Conservation (phyloP, 30 jellyfish, hydroid and myxozoan genomes). For the Chrysaora quinquecirrha region DNA sequence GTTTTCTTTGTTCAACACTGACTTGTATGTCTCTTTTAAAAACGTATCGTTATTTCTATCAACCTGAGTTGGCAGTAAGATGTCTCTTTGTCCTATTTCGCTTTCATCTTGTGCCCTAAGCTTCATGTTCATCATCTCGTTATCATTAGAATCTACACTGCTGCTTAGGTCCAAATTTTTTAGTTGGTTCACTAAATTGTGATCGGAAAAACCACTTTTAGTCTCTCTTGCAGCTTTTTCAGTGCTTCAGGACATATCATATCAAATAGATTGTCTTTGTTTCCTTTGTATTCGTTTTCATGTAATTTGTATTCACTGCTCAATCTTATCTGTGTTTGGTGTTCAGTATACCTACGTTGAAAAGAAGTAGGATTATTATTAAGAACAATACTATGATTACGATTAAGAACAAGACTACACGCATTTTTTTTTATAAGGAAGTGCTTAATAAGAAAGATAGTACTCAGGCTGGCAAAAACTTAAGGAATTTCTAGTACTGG, state of each 20-base stretch:
- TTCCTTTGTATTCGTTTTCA: constrained; percentile 71
- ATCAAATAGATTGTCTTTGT: constrained; percentile 70
- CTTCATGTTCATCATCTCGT: neutral
- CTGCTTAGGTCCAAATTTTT: neutral
- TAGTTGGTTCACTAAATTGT: constrained; percentile 22
- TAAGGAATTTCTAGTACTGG: no score
- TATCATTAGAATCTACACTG: neutral
- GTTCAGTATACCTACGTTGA: neutral
- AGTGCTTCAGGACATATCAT: constrained; percentile 81
- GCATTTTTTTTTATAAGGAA: no score
- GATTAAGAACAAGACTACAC: no score
- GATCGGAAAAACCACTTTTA: constrained; percentile 16
- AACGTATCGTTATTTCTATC: constrained; percentile 8
- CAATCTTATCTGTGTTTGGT: neutral
- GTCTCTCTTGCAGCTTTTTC: constrained; percentile 43
- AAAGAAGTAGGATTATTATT: no score
- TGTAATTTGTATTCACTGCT: constrained; percentile 35
- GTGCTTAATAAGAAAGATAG: no score
- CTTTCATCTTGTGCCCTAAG: neutral
- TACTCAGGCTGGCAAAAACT: no score
- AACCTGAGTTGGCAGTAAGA: constrained; percentile 38
- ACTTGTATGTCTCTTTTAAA: constrained; percentile 24
- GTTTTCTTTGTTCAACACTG: neutral
- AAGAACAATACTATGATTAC: no score
- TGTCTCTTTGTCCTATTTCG: neutral